phyloP scores from a whole-genome alignment of 2,797 vertebrate genomes.

The Decapterus maruadsi region DNA sequence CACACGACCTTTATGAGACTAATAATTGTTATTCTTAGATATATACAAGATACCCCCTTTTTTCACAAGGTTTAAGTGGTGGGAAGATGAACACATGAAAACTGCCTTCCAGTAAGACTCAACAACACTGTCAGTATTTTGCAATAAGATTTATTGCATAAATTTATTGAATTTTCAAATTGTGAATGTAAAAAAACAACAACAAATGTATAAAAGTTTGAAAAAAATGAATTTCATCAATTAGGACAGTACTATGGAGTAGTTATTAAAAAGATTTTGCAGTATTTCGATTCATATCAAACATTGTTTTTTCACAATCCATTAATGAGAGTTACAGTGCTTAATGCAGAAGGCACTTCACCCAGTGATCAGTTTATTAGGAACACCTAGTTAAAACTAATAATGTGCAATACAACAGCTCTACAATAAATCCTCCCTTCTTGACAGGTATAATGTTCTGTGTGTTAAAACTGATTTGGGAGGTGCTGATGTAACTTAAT shows the following conservation, averaged over 20 bases:
- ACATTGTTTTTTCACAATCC: conserved; percentile 7
- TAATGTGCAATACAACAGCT: background rate
- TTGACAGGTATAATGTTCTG: no score
- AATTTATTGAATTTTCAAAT: conserved; percentile 15
- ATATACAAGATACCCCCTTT: background rate
- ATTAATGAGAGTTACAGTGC: background rate
- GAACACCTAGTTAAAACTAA: background rate
- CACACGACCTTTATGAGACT: background rate
- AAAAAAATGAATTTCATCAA: conserved; percentile 3
- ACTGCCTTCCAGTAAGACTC: background rate
- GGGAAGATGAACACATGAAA: background rate
- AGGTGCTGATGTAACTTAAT: no score
- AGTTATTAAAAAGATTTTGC: conserved; percentile 11
- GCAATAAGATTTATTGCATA: conserved; percentile 55
- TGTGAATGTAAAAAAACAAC: conserved; percentile 38
- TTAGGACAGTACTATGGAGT: conserved; percentile 30
- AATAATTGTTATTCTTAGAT: background rate
- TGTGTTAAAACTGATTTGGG: background rate
- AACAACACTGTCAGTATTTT: conserved; percentile 10
- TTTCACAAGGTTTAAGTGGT: background rate
- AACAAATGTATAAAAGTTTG: conserved; percentile 53
- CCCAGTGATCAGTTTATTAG: background rate
- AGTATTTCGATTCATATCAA: conserved; percentile 43
- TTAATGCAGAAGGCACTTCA: background rate
- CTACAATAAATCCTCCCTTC: background rate